Evolutionary conservation across 2,113 vertebrate species (phyloP).

Genomic region (Cochlearius cochlearius): DNA sequence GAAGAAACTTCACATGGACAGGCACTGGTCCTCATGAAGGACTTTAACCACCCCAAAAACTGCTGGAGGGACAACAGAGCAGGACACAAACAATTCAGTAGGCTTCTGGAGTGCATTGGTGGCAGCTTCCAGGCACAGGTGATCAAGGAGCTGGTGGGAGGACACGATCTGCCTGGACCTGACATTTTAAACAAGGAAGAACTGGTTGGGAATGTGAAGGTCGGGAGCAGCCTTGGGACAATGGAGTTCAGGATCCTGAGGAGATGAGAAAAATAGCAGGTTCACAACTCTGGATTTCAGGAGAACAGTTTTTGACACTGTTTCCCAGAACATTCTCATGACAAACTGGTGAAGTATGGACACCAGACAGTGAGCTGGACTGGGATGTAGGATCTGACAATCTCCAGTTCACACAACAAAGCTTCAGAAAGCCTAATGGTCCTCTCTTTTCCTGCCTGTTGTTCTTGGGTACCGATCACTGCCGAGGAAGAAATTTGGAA

Average conservation of each 20-base stretch:
- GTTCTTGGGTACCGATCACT: not conserved
- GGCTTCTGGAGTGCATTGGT: not conserved
- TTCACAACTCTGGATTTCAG: not conserved
- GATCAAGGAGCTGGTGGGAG: not conserved
- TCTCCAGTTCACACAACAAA: not conserved
- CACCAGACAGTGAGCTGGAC: not conserved
- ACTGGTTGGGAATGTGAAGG: not conserved
- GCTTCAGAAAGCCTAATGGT: not conserved
- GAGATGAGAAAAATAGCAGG: not conserved
- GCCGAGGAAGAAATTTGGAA: not conserved
- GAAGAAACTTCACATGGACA: not conserved
- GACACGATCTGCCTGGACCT: not conserved
- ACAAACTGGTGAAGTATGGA: not conserved
- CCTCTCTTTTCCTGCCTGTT: not conserved
- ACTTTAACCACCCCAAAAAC: not conserved
- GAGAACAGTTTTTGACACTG: not conserved
- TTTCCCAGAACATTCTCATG: not conserved
- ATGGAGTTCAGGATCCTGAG: not conserved
- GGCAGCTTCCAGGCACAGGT: not conserved
- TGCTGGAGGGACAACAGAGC: not conserved
- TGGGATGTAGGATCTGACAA: not conserved
- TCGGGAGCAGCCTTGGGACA: not conserved
- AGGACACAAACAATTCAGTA: not conserved
- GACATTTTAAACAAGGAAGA: not conserved
- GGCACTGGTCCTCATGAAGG: not conserved